Evolutionary conservation across 2,797 vertebrate species (phyloP).

Genomic region (Trichosurus vulpecula): DNA sequence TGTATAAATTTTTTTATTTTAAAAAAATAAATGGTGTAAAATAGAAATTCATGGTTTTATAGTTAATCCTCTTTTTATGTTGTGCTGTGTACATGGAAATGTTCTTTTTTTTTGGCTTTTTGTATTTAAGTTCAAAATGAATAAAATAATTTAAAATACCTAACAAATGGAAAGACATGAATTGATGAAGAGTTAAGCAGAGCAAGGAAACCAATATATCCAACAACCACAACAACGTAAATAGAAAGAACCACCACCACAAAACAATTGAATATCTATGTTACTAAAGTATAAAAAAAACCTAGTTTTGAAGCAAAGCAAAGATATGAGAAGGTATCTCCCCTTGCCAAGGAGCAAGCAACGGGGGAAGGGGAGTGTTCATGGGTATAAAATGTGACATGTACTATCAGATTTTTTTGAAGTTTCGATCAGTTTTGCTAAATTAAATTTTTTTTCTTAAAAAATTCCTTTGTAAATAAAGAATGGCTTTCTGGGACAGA

Average conservation of each 20-base stretch:
- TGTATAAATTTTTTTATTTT: too few relatives aligned
- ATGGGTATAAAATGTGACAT: neutral
- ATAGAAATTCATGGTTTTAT: neutral
- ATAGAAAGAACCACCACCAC: neutral
- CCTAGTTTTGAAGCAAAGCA: neutral
- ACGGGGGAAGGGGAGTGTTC: neutral
- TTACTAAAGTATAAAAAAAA: neutral
- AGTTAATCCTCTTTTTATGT: neutral
- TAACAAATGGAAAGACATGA: neutral
- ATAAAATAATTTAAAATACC: neutral
- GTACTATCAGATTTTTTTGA: neutral
- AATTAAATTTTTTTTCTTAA: neutral
- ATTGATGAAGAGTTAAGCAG: neutral
- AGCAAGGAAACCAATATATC: neutral
- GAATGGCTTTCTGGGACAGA: neutral
- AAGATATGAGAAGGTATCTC: neutral
- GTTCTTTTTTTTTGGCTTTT: neutral
- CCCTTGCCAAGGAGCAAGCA: neutral
- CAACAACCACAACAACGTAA: neutral
- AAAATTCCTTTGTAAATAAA: neutral
- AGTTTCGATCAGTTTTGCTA: neutral
- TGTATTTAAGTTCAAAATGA: neutral
- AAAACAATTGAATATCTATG: neutral
- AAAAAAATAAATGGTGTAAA: neutral
- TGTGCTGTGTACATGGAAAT: neutral